phyloP scores from a whole-genome alignment of 2,113 vertebrate genomes.

The Nyctibius bracteatus region DNA sequence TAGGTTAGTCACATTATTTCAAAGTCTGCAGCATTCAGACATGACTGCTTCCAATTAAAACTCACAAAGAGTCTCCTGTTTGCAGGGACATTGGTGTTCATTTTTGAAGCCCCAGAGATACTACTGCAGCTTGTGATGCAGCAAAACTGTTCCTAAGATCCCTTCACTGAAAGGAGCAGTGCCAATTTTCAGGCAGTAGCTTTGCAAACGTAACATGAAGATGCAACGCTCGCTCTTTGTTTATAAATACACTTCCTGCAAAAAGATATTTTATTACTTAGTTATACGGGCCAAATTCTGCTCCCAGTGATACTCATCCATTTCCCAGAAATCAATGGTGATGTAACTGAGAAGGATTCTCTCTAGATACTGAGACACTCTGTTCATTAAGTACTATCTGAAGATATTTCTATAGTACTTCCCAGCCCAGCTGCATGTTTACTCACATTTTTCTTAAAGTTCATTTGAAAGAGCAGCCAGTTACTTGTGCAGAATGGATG shows the following conservation, averaged over 20 bases:
- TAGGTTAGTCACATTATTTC: conserved; percentile 39
- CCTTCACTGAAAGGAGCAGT: conserved; percentile 36
- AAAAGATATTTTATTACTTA: conserved; percentile 46
- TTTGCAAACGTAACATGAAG: conserved; percentile 58
- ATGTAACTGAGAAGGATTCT: conserved; percentile 21
- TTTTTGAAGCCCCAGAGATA: conserved; percentile 72
- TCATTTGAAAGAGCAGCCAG: neutral
- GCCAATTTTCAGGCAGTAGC: conserved; percentile 57
- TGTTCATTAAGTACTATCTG: neutral
- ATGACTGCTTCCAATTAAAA: conserved; percentile 64
- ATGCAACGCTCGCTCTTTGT: conserved; percentile 7
- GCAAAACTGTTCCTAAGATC: conserved; percentile 59
- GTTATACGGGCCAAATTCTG: conserved; percentile 26
- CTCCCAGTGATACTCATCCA: neutral
- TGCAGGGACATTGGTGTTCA: conserved; percentile 65
- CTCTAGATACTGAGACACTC: neutral
- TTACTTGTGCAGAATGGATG: neutral
- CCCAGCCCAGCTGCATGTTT: neutral
- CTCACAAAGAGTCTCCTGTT: conserved; percentile 65
- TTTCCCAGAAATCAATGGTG: conserved; percentile 7
- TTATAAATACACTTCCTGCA: conserved; percentile 60
- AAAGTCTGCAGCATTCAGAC: conserved; percentile 50
- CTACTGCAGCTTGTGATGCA: conserved; percentile 63
- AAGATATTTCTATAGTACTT: neutral
- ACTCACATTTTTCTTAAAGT: neutral